Base-by-base conservation (phyloP, 2,888 invertebrate genomes). In the Cactoblastis cactorum region DNA sequence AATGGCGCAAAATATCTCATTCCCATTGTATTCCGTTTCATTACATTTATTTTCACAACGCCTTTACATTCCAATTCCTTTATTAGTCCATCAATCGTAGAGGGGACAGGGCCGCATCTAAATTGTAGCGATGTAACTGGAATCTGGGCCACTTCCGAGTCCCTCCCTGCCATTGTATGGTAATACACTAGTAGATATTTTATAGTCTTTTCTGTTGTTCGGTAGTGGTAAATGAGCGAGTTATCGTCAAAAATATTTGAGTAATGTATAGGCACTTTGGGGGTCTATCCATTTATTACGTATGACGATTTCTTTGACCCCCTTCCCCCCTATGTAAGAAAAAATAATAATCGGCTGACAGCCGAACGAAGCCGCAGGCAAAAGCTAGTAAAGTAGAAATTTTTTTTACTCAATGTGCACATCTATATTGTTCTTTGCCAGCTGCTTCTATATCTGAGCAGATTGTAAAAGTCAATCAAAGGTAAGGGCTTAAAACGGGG, bases 151-250 rank as follows among this genome's bases (percentile, higher is more conserved):
- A 32, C 17, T 28, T 28, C 43, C 28, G 28, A 43, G 43, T 15
- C 43, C 43, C 43, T 43, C 43, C 43, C 43, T 43, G 43, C 28
- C 5, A 43, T 43, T 43, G 43, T 43, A 43, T 43, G 43, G 43
- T 43, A 43, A 43, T 43, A 17, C 22, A 8, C 11, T 17, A 43
- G 15, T 28, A 43, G 28, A 43, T 43, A 43, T 43, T 43, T 43
- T 43, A 43, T 17, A 28, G 43, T 14, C 43, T 43, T 43, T 28
- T 43, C 43, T 9, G 28, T 28, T 9, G 32, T 28, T 28, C 28
- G 41, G 19, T 22, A 14, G 43, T 17, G 11, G 43, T 28, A 17
- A 12, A 41, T 14, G 41, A 1, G 24, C 6, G 8, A 24, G 22
- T 39, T 39, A 41, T 24, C 15, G 2, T 24, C 12, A 12, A 14